phyloP scores from a whole-genome alignment of 2,113 vertebrate species.

The Rousettus leschenaultii region DNA sequence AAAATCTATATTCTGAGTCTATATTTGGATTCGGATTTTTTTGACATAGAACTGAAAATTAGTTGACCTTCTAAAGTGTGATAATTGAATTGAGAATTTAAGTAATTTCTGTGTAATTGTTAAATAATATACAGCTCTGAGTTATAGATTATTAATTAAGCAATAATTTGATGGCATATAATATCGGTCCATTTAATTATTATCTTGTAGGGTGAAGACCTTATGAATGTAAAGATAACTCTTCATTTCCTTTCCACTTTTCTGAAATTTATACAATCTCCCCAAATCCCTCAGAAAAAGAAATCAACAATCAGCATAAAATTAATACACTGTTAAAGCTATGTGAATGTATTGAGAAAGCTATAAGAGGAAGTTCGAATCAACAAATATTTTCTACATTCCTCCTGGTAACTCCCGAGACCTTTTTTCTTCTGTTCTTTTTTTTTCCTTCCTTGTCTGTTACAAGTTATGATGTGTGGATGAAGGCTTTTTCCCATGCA shows the following conservation, averaged over 20 bases:
- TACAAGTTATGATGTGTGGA: conserved; percentile 98
- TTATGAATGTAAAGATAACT: conserved; percentile 67
- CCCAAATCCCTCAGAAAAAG: conserved; percentile 43
- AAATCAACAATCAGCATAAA: conserved; percentile 8
- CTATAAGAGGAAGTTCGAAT: conserved; percentile 79
- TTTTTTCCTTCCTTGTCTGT: conserved; percentile 82
- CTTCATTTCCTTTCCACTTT: conserved; percentile 6
- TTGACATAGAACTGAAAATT: conserved; percentile 51
- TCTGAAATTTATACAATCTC: conserved; percentile 21
- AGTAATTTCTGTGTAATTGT: conserved; percentile 10
- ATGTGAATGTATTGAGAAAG: conserved; percentile 66
- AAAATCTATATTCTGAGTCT: conserved; percentile 53
- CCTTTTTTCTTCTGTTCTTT: conserved; percentile 76
- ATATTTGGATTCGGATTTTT: conserved; percentile 65
- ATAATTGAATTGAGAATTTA: conserved; percentile 36
- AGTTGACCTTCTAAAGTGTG: conserved; percentile 34
- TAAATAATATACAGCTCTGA: conserved; percentile 47
- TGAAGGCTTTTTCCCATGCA: conserved; percentile 98
- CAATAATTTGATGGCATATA: conserved; percentile 40
- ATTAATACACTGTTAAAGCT: conserved; percentile 65
- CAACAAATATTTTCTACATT: conserved; percentile 83
- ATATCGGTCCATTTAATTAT: conserved; percentile 65
- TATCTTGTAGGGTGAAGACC: conserved; percentile 53
- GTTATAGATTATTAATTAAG: conserved; percentile 72
- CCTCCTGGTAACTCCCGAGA: conserved; percentile 79